Evolutionary conservation across 1,140 invertebrate species (phyloP).

Genomic region (Temnothorax longispinosus): DNA sequence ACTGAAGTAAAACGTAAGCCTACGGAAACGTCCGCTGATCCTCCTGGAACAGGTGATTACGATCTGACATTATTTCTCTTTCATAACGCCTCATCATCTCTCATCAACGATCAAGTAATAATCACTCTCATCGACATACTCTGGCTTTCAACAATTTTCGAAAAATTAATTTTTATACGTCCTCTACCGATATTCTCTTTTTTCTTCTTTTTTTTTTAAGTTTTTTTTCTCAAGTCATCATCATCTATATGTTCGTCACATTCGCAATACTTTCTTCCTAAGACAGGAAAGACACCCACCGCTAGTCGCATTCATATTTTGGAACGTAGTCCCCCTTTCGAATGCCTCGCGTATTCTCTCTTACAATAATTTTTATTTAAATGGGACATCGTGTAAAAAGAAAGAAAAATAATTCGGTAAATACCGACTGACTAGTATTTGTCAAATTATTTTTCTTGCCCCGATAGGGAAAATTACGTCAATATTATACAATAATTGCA

Average conservation of each 20-base stretch:
- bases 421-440: background rate
- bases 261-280: constrained; percentile 7
- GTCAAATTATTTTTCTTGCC: background rate
- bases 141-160: background rate
- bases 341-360: background rate
- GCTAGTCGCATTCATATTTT: constrained; percentile 8
- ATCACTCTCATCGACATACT: constrained; percentile 38
- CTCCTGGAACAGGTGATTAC: constrained; percentile 70
- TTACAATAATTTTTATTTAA: background rate
- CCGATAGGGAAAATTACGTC: no score
- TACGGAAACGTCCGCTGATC: constrained; percentile 60
- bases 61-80: constrained; percentile 66
- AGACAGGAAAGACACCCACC: background rate
- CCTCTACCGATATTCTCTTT: background rate
- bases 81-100: constrained; percentile 42
- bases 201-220: background rate
- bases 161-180: constrained; percentile 1
- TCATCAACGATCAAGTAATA: constrained; percentile 20
- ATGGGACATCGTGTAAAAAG: background rate
- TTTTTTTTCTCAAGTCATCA: background rate
- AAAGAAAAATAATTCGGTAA: background rate
- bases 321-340: background rate
- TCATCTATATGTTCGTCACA: background rate
- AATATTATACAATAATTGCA: no score
- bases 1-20: constrained; percentile 64